Conservation (phyloP, 2,113 vertebrate genomes). For the Oncorhynchus clarkii region DNA sequence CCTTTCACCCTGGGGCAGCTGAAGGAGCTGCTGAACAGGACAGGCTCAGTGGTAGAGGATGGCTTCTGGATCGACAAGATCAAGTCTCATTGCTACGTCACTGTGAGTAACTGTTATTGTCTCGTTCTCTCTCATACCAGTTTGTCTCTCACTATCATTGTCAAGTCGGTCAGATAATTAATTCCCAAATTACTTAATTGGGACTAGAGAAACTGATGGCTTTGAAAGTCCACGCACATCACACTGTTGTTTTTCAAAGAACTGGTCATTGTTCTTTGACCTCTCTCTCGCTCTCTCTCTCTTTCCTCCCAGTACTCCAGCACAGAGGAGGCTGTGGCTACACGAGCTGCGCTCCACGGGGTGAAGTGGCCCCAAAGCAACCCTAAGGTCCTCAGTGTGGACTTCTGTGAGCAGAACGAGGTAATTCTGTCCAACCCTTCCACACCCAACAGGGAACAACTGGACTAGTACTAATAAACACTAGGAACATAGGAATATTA, state of each 20-base stretch:
- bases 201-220: no score
- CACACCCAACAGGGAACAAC: background rate
- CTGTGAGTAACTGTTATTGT: conserved; percentile 66
- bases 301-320: conserved; percentile 74
- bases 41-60: conserved; percentile 83
- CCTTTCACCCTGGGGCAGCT: conserved; percentile 89
- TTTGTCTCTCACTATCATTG: no score
- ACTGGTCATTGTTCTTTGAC: no score
- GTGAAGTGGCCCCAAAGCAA: conserved; percentile 91
- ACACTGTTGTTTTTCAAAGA: no score
- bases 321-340: conserved; percentile 81
- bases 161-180: no score
- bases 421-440: conserved; percentile 55
- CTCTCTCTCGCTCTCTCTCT: background rate
- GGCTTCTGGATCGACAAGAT: conserved; percentile 95
- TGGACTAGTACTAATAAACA: no score
- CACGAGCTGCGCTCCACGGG: conserved; percentile 82
- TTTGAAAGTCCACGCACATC: no score
- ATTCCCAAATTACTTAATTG: no score
- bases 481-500: no score
- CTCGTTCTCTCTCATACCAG: no score
- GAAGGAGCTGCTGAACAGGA: conserved; percentile 85
- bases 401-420: conserved; percentile 88
- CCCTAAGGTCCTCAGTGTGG: conserved; percentile 86
- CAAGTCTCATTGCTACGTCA: conserved; percentile 90